A percentile compares a stretch with the other conserved stretches of the same genome.
These are phyloP conservation scores for Heteronetta atricapilla DNA, from an alignment of 2,113 vertebrate species.

Conservation along the genomic window DNA sequence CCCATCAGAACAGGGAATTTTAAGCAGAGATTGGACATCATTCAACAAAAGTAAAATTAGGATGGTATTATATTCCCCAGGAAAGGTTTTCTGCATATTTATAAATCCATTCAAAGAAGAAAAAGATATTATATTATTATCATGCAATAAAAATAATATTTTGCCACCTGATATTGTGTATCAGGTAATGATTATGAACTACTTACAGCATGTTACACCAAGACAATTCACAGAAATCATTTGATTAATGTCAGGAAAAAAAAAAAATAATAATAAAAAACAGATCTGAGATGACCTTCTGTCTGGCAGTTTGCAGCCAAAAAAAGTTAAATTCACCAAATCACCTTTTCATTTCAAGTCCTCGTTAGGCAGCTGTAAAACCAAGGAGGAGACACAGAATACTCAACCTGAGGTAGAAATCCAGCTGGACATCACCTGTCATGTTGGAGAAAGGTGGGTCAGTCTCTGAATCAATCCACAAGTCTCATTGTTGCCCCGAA, in stretches of 20 bases:
- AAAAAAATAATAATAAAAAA: neutral
- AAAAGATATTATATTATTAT: neutral
- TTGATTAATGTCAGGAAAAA: neutral
- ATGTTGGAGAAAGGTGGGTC: neutral
- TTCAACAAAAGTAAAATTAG: constrained; percentile 49
- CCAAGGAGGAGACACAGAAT: neutral
- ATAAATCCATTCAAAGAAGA: neutral
- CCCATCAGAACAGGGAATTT: constrained; percentile 47
- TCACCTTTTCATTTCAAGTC: neutral
- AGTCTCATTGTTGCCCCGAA: neutral
- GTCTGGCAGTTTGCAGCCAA: neutral
- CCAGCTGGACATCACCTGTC: neutral
- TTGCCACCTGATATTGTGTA: neutral
- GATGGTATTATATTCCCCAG: constrained; percentile 27
- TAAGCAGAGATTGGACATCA: constrained; percentile 38
- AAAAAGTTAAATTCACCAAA: neutral
- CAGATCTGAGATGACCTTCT: neutral
- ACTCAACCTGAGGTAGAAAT: neutral
- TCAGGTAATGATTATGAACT: neutral
- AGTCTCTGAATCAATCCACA: neutral
- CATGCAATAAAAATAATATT: neutral
- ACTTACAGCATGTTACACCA: neutral
- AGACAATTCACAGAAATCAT: neutral
- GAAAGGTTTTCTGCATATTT: constrained; percentile 48
- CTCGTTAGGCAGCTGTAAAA: neutral